These are phyloP conservation scores for Drosophila algonquin DNA, from an alignment of 2,888 invertebrate species.

Conservation along the genomic window DNA sequence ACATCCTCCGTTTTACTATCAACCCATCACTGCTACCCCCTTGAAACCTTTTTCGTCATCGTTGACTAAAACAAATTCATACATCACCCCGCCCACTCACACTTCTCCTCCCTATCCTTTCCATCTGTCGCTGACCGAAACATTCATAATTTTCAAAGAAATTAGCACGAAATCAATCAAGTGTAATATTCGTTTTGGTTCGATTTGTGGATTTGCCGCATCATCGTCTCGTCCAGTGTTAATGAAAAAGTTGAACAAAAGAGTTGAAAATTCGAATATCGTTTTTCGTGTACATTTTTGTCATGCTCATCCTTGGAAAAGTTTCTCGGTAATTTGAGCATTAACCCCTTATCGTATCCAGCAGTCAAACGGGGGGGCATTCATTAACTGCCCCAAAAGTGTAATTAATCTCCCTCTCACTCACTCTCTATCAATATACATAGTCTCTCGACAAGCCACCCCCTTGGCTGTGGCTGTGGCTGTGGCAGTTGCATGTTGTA, in stretches of 20 bases:
- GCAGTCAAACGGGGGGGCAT: conserved; percentile 55
- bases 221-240: conserved; percentile 51
- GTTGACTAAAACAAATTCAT: too few relatives aligned
- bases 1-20: too few relatives aligned
- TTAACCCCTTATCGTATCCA: conserved; percentile 7
- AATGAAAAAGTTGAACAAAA: conserved; percentile 68
- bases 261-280: conserved; percentile 50
- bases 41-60: too few relatives aligned
- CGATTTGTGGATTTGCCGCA: conserved; percentile 40
- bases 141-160: conserved; percentile 64
- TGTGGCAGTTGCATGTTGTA: conserved; percentile 72
- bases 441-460: conserved; percentile 38
- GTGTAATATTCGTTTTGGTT: conserved; percentile 44
- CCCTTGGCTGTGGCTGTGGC: conserved; percentile 23
- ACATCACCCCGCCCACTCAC: too few relatives aligned
- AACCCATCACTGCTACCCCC: too few relatives aligned
- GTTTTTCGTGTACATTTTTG: conserved; percentile 38
- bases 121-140: conserved; percentile 27
- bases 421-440: conserved; percentile 1
- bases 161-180: conserved; percentile 77
- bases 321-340: conserved; percentile 68
- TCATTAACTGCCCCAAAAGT: conserved; percentile 64
- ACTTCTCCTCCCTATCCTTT: background rate
- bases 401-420: conserved; percentile 70
- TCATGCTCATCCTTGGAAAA: conserved; percentile 64